A percentile compares a stretch with the other conserved stretches of the same genome.
Evolutionary conservation across 1,140 invertebrate genomes (phyloP).

Genomic region (Arion vulgaris): DNA sequence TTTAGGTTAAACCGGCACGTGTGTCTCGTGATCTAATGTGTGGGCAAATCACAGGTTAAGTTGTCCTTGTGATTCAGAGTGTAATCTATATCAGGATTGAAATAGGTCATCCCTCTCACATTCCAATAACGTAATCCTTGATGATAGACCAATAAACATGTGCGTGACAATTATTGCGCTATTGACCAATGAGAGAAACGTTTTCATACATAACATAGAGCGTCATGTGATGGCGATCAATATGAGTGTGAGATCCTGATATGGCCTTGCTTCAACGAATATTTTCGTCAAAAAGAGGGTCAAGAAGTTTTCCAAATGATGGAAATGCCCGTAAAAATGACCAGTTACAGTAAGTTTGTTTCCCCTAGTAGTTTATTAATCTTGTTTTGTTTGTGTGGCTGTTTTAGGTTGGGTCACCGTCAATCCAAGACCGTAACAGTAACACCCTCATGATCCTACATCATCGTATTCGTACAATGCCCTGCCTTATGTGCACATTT

Average conservation of each 20-base stretch:
- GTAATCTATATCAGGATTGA: neutral
- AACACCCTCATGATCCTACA: conserved; percentile 7
- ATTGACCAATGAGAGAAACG: neutral
- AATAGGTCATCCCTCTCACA: neutral
- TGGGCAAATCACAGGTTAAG: too few relatives aligned
- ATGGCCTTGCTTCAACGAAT: conserved; percentile 30
- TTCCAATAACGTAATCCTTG: neutral
- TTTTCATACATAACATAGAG: conserved; percentile 10
- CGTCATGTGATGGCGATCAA: conserved; percentile 33
- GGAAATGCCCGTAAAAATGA: neutral
- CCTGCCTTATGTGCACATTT: neutral
- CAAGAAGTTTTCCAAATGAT: conserved; percentile 5
- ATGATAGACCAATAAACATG: neutral
- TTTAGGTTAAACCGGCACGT: too few relatives aligned
- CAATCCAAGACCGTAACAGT: neutral
- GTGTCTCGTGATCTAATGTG: too few relatives aligned
- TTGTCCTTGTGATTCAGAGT: too few relatives aligned
- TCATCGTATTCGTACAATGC: too few relatives aligned
- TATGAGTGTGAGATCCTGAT: neutral
- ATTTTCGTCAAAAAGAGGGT: conserved; percentile 5
- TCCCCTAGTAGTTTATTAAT: neutral
- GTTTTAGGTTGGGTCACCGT: too few relatives aligned
- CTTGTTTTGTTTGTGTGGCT: too few relatives aligned
- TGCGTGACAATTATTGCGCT: neutral
- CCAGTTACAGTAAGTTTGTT: neutral